A percentile compares a stretch with the other conserved stretches of the same genome.
Evolutionary conservation across 2,797 vertebrate genomes (phyloP).

Genomic region (Furcifer pardalis): DNA sequence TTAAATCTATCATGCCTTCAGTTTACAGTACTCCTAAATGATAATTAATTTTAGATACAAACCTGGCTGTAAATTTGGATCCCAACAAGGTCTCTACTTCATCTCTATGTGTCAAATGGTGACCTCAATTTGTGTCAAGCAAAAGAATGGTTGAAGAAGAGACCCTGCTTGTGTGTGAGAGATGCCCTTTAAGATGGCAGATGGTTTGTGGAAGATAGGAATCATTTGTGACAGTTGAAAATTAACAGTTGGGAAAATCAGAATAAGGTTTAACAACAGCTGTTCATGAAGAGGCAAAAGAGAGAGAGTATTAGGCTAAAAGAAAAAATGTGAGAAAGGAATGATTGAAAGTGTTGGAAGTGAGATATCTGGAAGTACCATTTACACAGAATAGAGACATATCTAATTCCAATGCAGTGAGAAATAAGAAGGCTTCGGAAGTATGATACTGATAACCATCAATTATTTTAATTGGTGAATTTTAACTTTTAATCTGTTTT

Average conservation of each 20-base stretch:
- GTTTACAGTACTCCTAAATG: slow-evolving; percentile 7
- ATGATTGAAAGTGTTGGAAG: slow-evolving; percentile 14
- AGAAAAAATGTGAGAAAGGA: neutral
- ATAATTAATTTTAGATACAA: neutral
- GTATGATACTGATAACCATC: neutral
- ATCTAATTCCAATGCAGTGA: neutral
- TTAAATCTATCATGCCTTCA: slow-evolving; percentile 14
- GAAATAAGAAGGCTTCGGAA: neutral
- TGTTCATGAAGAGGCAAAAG: slow-evolving; percentile 50
- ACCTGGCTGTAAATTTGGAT: slow-evolving; percentile 24
- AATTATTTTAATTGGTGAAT: no score
- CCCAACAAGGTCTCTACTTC: neutral
- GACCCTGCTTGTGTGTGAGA: slow-evolving; percentile 39
- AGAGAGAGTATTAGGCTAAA: slow-evolving; percentile 29
- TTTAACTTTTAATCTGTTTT: no score
- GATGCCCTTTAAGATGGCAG: slow-evolving; percentile 58
- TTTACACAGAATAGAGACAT: neutral
- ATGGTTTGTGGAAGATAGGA: slow-evolving; percentile 52
- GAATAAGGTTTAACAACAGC: slow-evolving; percentile 62
- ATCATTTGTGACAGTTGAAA: slow-evolving; percentile 51
- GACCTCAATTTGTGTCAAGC: slow-evolving; percentile 37
- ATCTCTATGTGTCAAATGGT: slow-evolving; percentile 18
- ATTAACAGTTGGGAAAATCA: slow-evolving; percentile 55
- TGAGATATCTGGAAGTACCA: neutral
- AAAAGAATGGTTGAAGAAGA: slow-evolving; percentile 38